Base-by-base conservation (phyloP, 2,113 vertebrate species). In the Xiphias gladius region DNA sequence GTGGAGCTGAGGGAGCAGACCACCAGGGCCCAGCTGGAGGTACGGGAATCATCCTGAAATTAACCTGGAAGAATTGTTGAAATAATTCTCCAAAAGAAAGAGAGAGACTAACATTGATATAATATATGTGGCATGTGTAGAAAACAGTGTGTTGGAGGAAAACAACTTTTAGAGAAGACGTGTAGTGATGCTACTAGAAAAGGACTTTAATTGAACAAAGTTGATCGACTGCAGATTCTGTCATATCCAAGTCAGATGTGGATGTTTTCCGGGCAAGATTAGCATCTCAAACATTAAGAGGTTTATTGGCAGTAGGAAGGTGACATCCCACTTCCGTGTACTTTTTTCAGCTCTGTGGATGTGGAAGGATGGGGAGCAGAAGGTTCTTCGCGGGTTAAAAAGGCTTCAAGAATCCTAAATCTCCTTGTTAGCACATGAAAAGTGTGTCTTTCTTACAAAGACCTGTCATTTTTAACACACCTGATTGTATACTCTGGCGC, bases 1-100 rank as follows among this genome's bases (percentile, higher is more conserved):
- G 93, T 96, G 75, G 95, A 95, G 90, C 80, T 94, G 39, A 89
- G 88, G 67, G 89, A 88, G n/a, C 88, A 93, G 81, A 79, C 50
- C 28, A 93, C 75, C 26, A 87, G 85, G 69, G 84, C 93, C 12
- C 81, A 94, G 54, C 73, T 95, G 69, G 88, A 96, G 94, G 91
- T 94, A 77, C 7, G 7, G 58, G 16, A 41, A 2, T 28, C 24
- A 13, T 24, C 8, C 30, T 19, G n/a, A 32, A 6, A 32, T 24
- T 0, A 52, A 24, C 19, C 30, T 24, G 46, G 39, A 63, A 4
- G 37, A 39, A 39, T 9, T 22, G 8, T 9, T 22, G 8, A 35
- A 63, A 63, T 10, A 10, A 62, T 8, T 3, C 8, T 9, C 2
- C 28, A 1, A 61, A 61, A 26, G 50, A 46, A 2, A 52, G n/a